A percentile compares a stretch with the other conserved stretches of the same genome.
These are phyloP conservation scores for Squalus acanthias DNA, from an alignment of 2,797 vertebrate species.

Conservation along the genomic window DNA sequence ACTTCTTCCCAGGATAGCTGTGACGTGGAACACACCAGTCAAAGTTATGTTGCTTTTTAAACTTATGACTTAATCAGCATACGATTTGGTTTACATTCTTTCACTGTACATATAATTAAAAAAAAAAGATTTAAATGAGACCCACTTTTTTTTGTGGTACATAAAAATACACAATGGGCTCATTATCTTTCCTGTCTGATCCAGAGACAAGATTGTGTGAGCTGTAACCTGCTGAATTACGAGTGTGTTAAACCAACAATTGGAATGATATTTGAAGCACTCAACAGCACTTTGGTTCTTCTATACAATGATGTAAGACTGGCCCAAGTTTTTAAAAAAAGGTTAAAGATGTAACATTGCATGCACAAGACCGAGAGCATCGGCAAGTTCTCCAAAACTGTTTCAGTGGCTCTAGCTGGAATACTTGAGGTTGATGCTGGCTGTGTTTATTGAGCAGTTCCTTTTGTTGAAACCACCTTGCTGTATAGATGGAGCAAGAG, in stretches of 20 bases:
- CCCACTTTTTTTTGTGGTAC: background rate
- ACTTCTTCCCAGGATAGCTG: background rate
- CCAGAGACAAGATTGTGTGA: background rate
- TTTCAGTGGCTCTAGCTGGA: background rate
- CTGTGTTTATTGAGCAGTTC: background rate
- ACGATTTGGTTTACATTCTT: background rate
- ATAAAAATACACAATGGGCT: background rate
- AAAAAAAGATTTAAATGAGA: background rate
- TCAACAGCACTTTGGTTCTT: background rate
- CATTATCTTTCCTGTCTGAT: background rate
- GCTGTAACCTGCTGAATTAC: background rate
- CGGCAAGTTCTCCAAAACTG: background rate
- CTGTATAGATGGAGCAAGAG: background rate
- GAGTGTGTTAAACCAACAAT: background rate
- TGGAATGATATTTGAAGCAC: background rate
- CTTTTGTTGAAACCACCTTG: background rate
- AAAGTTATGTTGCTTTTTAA: background rate
- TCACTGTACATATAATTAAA: background rate
- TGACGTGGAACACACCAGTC: background rate
- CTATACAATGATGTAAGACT: background rate
- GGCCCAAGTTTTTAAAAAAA: background rate
- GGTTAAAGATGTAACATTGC: background rate
- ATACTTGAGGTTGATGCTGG: background rate
- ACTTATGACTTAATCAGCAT: background rate
- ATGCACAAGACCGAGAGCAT: background rate